These are phyloP conservation scores for Falco cherrug DNA, from an alignment of 2,797 vertebrate genomes.

Conservation along the genomic window DNA sequence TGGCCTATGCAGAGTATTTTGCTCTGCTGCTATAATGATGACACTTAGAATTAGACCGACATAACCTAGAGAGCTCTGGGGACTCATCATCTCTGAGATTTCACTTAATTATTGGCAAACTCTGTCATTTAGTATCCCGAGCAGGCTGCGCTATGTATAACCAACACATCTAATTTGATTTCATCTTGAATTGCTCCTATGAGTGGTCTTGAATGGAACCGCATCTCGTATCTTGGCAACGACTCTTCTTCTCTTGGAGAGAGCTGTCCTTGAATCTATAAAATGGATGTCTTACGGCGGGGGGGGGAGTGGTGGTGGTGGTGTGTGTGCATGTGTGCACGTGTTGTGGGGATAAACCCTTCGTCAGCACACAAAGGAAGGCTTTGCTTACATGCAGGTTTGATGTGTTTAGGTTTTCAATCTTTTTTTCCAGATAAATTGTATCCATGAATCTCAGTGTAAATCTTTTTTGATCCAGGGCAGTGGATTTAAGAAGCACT, in stretches of 20 bases:
- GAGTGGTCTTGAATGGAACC: constrained; percentile 70
- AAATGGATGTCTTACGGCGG: constrained; percentile 36
- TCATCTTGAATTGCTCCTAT: constrained; percentile 72
- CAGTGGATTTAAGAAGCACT: constrained; percentile 19
- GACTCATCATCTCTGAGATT: constrained; percentile 71
- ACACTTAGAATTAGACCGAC: constrained; percentile 69
- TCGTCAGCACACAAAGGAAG: constrained; percentile 34
- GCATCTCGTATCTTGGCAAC: constrained; percentile 73
- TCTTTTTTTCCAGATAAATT: not conserved
- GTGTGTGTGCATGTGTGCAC: not conserved
- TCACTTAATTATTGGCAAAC: constrained; percentile 77
- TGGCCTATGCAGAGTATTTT: constrained; percentile 58
- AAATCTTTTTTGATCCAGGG: not conserved
- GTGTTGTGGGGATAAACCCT: not conserved
- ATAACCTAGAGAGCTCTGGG: constrained; percentile 69
- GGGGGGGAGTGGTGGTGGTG: not conserved
- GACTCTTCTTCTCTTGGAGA: constrained; percentile 50
- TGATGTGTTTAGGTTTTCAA: not conserved
- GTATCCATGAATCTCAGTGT: not conserved
- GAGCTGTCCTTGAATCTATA: constrained; percentile 67
- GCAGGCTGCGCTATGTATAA: constrained; percentile 63
- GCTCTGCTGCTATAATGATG: constrained; percentile 67
- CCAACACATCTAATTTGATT: constrained; percentile 75
- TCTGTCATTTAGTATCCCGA: constrained; percentile 73
- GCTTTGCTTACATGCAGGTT: not conserved